phyloP scores from a whole-genome alignment of 2,797 vertebrate genomes.

The Apodemus agrarius region DNA sequence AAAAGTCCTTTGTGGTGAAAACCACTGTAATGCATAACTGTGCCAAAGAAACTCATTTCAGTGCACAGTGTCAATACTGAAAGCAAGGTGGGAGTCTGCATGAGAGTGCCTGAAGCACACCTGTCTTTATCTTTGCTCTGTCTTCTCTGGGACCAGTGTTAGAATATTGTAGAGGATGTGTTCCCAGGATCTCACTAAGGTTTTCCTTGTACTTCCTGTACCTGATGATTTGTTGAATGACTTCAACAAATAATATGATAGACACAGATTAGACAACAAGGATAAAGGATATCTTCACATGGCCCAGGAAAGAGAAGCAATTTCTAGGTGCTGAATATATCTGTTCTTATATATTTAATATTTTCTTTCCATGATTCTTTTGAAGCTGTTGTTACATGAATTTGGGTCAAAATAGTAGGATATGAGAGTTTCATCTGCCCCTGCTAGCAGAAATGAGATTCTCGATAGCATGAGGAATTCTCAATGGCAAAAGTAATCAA shows the following conservation, averaged over 20 bases:
- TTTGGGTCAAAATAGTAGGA: background rate
- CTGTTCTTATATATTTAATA: background rate
- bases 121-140: background rate
- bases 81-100: background rate
- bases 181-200: background rate
- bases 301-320: background rate
- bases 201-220: background rate
- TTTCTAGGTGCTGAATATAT: background rate
- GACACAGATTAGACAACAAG: background rate
- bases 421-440: background rate
- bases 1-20: background rate
- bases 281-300: background rate
- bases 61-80: background rate
- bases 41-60: background rate
- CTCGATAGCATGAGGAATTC: background rate
- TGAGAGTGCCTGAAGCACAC: fast-evolving
- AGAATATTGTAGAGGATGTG: background rate
- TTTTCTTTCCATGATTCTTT: background rate
- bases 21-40: background rate
- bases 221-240: background rate
- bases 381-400: background rate
- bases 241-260: background rate
- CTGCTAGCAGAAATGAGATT: background rate
- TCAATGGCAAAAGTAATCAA: background rate
- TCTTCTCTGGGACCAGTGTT: background rate